Evolutionary conservation across 2,113 vertebrate genomes (phyloP).

Genomic region (Trichechus manatus): DNA sequence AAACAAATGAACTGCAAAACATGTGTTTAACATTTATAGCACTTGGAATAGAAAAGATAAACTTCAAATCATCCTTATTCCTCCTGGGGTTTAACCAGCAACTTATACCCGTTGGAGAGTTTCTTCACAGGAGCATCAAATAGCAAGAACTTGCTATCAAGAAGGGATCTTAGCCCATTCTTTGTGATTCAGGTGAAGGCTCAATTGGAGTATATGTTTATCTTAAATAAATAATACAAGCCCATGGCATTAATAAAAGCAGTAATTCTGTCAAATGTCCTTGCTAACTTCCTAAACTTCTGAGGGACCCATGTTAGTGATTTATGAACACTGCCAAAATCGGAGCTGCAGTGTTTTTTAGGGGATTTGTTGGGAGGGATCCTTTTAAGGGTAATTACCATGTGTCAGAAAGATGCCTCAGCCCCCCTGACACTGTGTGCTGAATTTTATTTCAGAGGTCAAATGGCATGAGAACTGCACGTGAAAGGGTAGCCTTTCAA

Average conservation of each 20-base stretch:
- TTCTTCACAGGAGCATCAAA: conserved; percentile 67
- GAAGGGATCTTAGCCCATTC: conserved; percentile 31
- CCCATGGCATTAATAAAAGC: conserved; percentile 80
- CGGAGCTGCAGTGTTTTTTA: conserved; percentile 72
- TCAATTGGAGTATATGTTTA: conserved; percentile 79
- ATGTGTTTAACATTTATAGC: conserved; percentile 79
- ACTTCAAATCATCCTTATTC: conserved; percentile 70
- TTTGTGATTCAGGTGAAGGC: conserved; percentile 69
- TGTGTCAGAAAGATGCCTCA: conserved; percentile 49
- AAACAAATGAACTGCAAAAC: conserved; percentile 79
- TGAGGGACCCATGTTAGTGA: conserved; percentile 65
- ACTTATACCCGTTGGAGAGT: conserved; percentile 4
- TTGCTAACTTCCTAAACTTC: conserved; percentile 82
- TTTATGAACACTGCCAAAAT: conserved; percentile 79
- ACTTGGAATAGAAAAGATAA: conserved; percentile 65
- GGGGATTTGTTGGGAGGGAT: conserved; percentile 75
- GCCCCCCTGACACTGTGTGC: not conserved
- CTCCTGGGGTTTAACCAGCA: conserved; percentile 65
- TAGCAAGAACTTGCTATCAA: conserved; percentile 36
- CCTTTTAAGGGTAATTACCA: conserved; percentile 61
- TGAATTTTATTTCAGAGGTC: conserved; percentile 64
- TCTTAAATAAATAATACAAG: conserved; percentile 83
- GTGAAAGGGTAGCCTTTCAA: conserved; percentile 12
- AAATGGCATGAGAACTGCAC: conserved; percentile 51
- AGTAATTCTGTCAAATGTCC: conserved; percentile 83